phyloP scores from a whole-genome alignment of 1,140 invertebrate genomes.

The Plectrocnemia conspersa region DNA sequence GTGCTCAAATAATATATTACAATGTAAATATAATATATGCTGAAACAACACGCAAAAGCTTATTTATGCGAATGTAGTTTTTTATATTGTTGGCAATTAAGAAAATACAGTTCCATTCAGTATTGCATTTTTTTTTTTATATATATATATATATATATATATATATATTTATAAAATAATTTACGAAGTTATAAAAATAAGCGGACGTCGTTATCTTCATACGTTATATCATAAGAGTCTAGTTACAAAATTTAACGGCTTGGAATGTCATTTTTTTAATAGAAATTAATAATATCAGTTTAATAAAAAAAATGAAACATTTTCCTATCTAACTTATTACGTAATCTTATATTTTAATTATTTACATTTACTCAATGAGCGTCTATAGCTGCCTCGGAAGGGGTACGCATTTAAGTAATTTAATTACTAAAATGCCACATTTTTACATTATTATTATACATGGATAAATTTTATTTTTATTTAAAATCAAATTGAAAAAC shows the following conservation, averaged over 20 bases:
- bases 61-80: too few species aligned
- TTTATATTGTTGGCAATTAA: too few species aligned
- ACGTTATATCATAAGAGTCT: constrained; percentile 20
- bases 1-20: constrained; percentile 14
- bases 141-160: constrained; percentile 1
- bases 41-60: too few species aligned
- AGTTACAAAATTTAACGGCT: too few species aligned
- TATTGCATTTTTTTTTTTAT: constrained; percentile 1
- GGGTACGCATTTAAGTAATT: constrained; percentile 29
- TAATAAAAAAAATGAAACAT: too few species aligned
- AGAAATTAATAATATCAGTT: neutral
- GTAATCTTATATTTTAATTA: constrained; percentile 19
- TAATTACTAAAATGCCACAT: constrained; percentile 25
- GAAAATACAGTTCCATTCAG: constrained; percentile 1
- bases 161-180: too few species aligned
- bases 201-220: constrained; percentile 21
- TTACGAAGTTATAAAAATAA: constrained; percentile 30
- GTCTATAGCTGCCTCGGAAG: constrained; percentile 36
- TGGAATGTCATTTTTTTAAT: too few species aligned
- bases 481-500: neutral
- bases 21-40: neutral
- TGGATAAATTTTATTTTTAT: neutral
- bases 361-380: constrained; percentile 35
- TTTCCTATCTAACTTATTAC: constrained; percentile 28
- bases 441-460: constrained; percentile 1